Evolutionary conservation across 2,797 vertebrate species (phyloP).

Genomic region (Prunella strophiata): DNA sequence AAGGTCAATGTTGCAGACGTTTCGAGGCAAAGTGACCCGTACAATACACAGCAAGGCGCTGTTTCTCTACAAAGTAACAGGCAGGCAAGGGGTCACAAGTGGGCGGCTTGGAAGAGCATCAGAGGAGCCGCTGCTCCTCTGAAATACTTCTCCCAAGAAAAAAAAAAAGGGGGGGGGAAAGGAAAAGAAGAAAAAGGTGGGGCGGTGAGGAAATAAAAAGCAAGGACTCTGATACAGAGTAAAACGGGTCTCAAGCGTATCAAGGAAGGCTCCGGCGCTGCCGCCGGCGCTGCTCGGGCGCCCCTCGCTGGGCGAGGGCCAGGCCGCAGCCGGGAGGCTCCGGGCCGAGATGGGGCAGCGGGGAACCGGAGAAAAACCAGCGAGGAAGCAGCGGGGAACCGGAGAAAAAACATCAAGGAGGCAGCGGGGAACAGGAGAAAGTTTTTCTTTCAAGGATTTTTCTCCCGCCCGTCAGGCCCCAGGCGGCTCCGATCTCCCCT

Average conservation of each 20-base stretch:
- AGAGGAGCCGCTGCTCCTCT: not conserved
- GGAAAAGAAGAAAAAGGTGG: fast-evolving
- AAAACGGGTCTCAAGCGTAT: not conserved
- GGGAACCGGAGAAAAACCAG: not conserved
- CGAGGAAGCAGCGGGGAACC: not conserved
- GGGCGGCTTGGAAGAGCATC: not conserved
- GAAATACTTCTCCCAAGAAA: not conserved
- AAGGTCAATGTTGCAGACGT: fast-evolving
- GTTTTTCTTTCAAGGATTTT: too few species aligned
- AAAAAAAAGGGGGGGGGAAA: fast-evolving
- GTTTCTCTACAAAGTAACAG: fast-evolving
- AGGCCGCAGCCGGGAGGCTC: not conserved
- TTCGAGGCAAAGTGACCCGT: fast-evolving
- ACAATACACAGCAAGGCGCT: not conserved
- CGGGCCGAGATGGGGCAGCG: fast-evolving
- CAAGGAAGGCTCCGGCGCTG: not conserved
- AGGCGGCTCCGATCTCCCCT: fast-evolving
- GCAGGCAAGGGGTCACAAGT: fast-evolving
- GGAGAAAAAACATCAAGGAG: not conserved
- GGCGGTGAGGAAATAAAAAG: not conserved
- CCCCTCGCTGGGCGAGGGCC: not conserved
- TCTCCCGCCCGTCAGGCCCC: too few species aligned
- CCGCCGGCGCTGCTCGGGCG: not conserved
- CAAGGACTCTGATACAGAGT: not conserved
- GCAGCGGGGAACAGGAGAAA: not conserved